phyloP scores from a whole-genome alignment of 2,888 invertebrate species.

The Endotricha flammealis region DNA sequence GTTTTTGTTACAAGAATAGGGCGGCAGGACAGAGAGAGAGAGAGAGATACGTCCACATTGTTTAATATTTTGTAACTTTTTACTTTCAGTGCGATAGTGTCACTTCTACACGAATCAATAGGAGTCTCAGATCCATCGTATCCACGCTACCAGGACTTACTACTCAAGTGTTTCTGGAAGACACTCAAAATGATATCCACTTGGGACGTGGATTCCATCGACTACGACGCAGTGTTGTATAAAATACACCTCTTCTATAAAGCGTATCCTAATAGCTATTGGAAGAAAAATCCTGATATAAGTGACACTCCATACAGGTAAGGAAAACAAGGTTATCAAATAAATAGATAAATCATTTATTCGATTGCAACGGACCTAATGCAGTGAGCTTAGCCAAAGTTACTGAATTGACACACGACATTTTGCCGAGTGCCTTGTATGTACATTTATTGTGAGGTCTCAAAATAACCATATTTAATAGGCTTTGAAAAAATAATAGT shows the following conservation, averaged over 20 bases:
- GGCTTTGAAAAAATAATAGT: too few species aligned
- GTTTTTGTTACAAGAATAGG: too few species aligned
- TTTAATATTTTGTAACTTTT: constrained; percentile 6
- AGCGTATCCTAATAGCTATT: constrained; percentile 90
- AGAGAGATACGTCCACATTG: too few species aligned
- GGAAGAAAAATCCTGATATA: constrained; percentile 86
- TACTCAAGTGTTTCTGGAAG: constrained; percentile 97
- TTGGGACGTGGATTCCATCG: constrained; percentile 85
- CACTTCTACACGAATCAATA: constrained; percentile 91
- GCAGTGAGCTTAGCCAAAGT: too few species aligned
- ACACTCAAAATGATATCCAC: constrained; percentile 91
- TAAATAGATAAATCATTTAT: too few species aligned
- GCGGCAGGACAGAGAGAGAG: too few species aligned
- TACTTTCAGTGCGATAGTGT: constrained; percentile 87
- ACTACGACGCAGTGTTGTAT: constrained; percentile 86
- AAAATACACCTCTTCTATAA: constrained; percentile 94
- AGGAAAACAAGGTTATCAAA: too few species aligned
- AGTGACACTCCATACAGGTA: constrained; percentile 91
- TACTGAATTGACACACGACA: too few species aligned
- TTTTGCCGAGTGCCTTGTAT: too few species aligned
- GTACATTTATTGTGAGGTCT: too few species aligned
- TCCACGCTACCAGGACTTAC: constrained; percentile 87
- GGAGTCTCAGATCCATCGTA: constrained; percentile 78
- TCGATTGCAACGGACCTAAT: too few species aligned
- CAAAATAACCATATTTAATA: too few species aligned